Conservation (phyloP, 2,113 vertebrate species). For the Dermatemys mawii region DNA sequence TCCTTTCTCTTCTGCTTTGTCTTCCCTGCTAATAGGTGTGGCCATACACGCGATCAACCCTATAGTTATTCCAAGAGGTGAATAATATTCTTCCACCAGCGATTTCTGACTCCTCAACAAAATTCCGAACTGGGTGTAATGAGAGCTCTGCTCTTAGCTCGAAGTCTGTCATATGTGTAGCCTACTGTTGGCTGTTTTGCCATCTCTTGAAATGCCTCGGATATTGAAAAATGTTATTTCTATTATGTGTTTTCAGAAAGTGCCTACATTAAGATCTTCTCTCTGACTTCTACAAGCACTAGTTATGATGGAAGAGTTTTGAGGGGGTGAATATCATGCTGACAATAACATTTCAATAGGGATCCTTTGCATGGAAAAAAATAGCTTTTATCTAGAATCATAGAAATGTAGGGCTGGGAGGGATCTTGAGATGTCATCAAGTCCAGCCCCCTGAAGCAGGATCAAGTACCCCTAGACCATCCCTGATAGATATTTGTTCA, state of each 20-base stretch:
- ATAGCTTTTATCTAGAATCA: conserved; percentile 13
- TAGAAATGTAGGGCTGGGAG: background rate
- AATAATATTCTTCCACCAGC: conserved; percentile 52
- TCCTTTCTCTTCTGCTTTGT: background rate
- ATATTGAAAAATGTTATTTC: background rate
- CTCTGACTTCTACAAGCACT: background rate
- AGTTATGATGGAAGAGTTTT: background rate
- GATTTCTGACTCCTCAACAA: conserved; percentile 13
- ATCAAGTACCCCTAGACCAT: background rate
- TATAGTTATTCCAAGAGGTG: conserved; percentile 30
- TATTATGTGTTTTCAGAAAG: background rate
- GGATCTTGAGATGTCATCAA: background rate
- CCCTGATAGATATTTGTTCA: background rate
- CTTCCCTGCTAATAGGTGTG: background rate
- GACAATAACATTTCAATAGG: background rate
- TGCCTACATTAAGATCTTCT: background rate
- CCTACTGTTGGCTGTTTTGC: background rate
- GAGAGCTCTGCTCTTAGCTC: background rate
- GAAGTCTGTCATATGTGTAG: background rate
- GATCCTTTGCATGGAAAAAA: conserved; percentile 40
- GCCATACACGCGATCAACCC: background rate
- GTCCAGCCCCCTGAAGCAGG: background rate
- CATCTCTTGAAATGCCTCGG: background rate
- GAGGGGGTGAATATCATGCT: background rate
- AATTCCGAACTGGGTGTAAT: conserved; percentile 13